Evolutionary conservation across 2,888 invertebrate species (phyloP), one percentile per base, ranked within the genome.

Genomic region (Hydraecia micacea): DNA sequence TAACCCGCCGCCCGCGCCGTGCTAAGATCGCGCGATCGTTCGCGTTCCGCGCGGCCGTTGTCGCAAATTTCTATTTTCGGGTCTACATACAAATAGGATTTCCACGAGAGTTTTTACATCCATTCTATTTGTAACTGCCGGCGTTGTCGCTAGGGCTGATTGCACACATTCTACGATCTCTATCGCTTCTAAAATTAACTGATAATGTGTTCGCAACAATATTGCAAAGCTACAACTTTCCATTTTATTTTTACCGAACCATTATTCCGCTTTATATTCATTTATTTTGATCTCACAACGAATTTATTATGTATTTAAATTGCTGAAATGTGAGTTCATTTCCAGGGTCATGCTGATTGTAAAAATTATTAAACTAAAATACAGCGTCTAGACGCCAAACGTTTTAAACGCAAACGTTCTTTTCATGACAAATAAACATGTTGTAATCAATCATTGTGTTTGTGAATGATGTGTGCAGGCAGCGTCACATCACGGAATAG

Each of bases 71-170:
- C 92, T 95, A 95, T 94, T 93, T 92, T 90, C 77, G 89, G 87
- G 82, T 74, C 81, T 80, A 36, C 36, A 84, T 91, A 86, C 87
- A 89, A 91, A 93, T 92, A 92, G 91, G 90, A 92, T 93, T 95
- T 95, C 95, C 95, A 93, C 92, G 92, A 93, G 91, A 90, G 88
- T 91, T 92, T 92, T 91, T 90, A 88, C 89, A 88, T 86, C 60
- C 81, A 77, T 80, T 91, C 93, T 95, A 94, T 94, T 94, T 93
- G 68, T 69, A 75, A 25, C 85, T 66, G 86, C 69, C 88, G 90
- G 88, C 90, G 91, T 89, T 90, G 90, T 70, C 75, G 63, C 75
- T 84, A 89, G 84, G 89, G 86, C 73, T 88, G 86, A 83, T 67
- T 69, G 55, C 21, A 5, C 9, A 75, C 58, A 70, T 75, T 58